Percentiles rank a stretch among this genome's conserved stretches.
Evolutionary conservation across 2,113 vertebrate genomes (phyloP).

Genomic region (Cottus gobio): DNA sequence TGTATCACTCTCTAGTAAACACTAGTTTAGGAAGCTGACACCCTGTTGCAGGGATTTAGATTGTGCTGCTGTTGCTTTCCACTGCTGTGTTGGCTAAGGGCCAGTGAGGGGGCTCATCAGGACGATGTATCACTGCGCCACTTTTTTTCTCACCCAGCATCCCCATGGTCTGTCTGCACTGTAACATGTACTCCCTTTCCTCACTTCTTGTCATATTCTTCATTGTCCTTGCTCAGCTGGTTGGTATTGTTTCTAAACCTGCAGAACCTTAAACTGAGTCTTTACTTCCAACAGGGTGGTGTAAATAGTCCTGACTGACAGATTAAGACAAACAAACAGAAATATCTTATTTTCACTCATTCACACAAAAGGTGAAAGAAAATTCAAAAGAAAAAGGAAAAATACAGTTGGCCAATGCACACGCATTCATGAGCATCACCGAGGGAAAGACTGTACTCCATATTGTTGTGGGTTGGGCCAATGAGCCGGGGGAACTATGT

Average conservation of each 20-base stretch:
- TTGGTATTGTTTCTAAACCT: not conserved
- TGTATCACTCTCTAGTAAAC: constrained; percentile 3
- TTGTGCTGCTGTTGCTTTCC: constrained; percentile 45
- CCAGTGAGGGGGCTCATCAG: constrained; percentile 28
- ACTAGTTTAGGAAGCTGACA: constrained; percentile 16
- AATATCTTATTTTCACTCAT: constrained; percentile 41
- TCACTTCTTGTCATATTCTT: not conserved
- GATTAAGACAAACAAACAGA: constrained; percentile 39
- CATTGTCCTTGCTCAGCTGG: not conserved
- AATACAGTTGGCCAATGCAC: constrained; percentile 54
- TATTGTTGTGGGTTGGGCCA: constrained; percentile 64
- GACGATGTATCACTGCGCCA: constrained; percentile 37
- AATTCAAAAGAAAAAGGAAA: constrained; percentile 34
- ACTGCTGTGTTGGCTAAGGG: constrained; percentile 39
- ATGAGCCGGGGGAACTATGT: not conserved
- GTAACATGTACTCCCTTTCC: not conserved
- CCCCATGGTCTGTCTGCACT: not conserved
- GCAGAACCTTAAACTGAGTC: not conserved
- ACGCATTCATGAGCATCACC: constrained; percentile 62
- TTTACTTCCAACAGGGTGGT: constrained; percentile 1
- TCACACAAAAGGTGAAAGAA: constrained; percentile 50
- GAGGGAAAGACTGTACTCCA: constrained; percentile 66
- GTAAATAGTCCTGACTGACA: constrained; percentile 5
- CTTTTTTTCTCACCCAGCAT: constrained; percentile 4
- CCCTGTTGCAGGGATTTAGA: constrained; percentile 32